phyloP scores from a whole-genome alignment of 2,113 vertebrate species.

The sheep (Ovis aries) region ARS-UI_Ramb_v3.0 NC_056072.1:49167501-49168000 shows the following conservation, averaged over 20 bases:
- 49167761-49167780: neutral
- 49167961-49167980: neutral
- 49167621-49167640: neutral
- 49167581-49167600: neutral
- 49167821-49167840: neutral
- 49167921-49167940: neutral
- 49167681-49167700: neutral
- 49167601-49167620: neutral
- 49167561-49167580: neutral
- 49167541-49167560: neutral
- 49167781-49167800: neutral
- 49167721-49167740: neutral
- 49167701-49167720: neutral
- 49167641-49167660: neutral
- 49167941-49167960: neutral
- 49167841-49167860: neutral
- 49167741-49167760: neutral
- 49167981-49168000: neutral
- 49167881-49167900: neutral
- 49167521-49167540: neutral
- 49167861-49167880: neutral
- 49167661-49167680: neutral
- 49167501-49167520: neutral
- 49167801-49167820: neutral
- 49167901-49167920: neutral